A percentile compares a stretch with the other conserved stretches of the same genome.
These are phyloP conservation scores for Leptinotarsa rubiginosa DNA, from an alignment of 2,888 invertebrate genomes.

Conservation along the genomic window DNA sequence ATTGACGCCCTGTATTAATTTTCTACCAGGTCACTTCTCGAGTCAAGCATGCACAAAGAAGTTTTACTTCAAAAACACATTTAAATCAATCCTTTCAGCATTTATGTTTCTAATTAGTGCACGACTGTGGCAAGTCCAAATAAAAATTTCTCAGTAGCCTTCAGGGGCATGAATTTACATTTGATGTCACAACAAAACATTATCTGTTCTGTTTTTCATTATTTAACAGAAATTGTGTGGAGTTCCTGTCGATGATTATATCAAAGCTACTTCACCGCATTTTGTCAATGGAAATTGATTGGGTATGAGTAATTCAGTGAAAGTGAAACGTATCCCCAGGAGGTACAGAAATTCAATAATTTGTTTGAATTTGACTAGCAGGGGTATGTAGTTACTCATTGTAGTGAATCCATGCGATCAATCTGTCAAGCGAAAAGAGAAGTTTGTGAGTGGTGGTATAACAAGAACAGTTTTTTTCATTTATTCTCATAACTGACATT, in stretches of 20 bases:
- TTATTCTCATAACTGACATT: too few relatives aligned
- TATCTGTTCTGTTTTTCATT: background rate
- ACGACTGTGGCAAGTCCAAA: background rate
- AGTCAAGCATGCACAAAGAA: too few relatives aligned
- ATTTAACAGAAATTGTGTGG: background rate
- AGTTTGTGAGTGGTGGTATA: too few relatives aligned
- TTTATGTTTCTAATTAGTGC: background rate
- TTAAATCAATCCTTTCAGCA: background rate
- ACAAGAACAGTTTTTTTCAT: too few relatives aligned
- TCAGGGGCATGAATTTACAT: background rate
- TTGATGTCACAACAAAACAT: background rate
- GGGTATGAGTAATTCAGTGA: constrained; percentile 1
- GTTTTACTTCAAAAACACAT: too few relatives aligned
- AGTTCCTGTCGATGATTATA: background rate
- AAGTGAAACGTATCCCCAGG: background rate
- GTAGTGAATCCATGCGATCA: background rate
- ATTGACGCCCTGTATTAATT: too few relatives aligned
- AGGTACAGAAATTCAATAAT: background rate
- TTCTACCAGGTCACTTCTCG: too few relatives aligned
- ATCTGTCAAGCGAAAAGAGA: background rate
- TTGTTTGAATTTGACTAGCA: background rate
- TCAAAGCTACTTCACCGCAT: background rate
- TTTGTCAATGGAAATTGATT: background rate
- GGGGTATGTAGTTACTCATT: background rate
- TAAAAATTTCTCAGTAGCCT: background rate